Evolutionary conservation across 1,140 invertebrate genomes (phyloP).

Genomic region (Drosophila chauvacae): DNA sequence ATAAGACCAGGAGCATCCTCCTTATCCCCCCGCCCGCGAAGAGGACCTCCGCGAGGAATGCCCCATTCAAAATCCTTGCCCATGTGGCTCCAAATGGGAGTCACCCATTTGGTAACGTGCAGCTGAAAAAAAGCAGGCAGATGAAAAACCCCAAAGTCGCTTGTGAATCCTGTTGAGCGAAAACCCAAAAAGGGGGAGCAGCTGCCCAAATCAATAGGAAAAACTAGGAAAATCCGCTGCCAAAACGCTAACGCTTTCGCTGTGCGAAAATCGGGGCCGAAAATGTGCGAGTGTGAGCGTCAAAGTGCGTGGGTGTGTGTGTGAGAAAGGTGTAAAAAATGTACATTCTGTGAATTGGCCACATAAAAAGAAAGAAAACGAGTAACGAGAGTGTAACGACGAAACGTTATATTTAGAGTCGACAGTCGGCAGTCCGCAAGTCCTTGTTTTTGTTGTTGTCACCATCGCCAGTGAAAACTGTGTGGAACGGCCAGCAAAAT

Average conservation of each 20-base stretch:
- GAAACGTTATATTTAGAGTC: conserved; percentile 77
- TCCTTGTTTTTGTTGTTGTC: conserved; percentile 51
- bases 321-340: conserved; percentile 79
- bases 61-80: conserved; percentile 53
- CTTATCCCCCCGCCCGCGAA: neutral
- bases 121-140: conserved; percentile 40
- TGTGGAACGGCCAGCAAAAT: conserved; percentile 55
- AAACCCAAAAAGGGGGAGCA: conserved; percentile 29
- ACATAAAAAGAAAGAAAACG: conserved; percentile 68
- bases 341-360: conserved; percentile 78
- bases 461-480: conserved; percentile 18
- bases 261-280: conserved; percentile 48
- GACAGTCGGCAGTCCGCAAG: conserved; percentile 43
- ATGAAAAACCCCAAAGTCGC: conserved; percentile 32
- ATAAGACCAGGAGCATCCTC: conserved; percentile 22
- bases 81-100: conserved; percentile 60
- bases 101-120: conserved; percentile 52
- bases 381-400: conserved; percentile 77
- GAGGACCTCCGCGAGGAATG: conserved; percentile 28
- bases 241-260: conserved; percentile 53
- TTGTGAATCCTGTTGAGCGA: conserved; percentile 39
- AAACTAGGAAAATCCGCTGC: conserved; percentile 27
- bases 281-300: conserved; percentile 58
- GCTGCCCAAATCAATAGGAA: conserved; percentile 13
- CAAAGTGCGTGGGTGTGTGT: conserved; percentile 71